Base-by-base conservation (phyloP, 2,113 vertebrate genomes). In the Amblyopsis rosae region DNA sequence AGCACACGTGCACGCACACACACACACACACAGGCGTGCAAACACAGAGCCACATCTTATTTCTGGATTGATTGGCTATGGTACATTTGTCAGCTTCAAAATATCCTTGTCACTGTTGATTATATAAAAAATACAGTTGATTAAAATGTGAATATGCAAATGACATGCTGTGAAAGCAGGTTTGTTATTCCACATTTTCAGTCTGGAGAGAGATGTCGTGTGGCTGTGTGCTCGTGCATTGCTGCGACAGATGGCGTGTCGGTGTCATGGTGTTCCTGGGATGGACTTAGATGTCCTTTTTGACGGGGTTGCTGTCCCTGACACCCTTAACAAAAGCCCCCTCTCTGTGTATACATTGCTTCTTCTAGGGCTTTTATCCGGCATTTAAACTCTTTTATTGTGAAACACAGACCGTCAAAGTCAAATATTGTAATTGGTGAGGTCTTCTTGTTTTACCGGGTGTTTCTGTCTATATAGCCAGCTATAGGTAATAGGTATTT, bases 151-250 rank as follows among this genome's bases (percentile, higher is more conserved):
- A 53, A 1, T 48, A 72, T 69, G 67, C 62, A 75, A 73, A 69
- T 71, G 1, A 9, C 49, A 66, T 41, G 4, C 35, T n/a, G 55
- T 69, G 53, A 63, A 69, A 77, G 41, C 2, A 17, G 1, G 49
- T 69, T 66, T 56, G 15, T 71, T 67, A 48, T 76, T 84, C 56
- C 17, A 65, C 58, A 71, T 8, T 13, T 69, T 83, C 53, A 66
- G 64, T 69, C 57, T 59, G 26, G 8, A 68, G 56, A 58, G 59
- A 65, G 65, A 69, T 35, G 48, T 70, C 15, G 47, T 56, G 26
- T 32, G 16, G n/a, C 54, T 26, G 54, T 46, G 35, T 48, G 45
- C 26, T 11, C 13, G 61, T 17, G 9, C 45, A 16, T 16, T 46
- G 41, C 13, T 35, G 57, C 13, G 61, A 61, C 57, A 72, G 68